These are phyloP conservation scores for Misgurnus anguillicaudatus DNA, from an alignment of 2,113 vertebrate genomes.

Conservation along the genomic window DNA sequence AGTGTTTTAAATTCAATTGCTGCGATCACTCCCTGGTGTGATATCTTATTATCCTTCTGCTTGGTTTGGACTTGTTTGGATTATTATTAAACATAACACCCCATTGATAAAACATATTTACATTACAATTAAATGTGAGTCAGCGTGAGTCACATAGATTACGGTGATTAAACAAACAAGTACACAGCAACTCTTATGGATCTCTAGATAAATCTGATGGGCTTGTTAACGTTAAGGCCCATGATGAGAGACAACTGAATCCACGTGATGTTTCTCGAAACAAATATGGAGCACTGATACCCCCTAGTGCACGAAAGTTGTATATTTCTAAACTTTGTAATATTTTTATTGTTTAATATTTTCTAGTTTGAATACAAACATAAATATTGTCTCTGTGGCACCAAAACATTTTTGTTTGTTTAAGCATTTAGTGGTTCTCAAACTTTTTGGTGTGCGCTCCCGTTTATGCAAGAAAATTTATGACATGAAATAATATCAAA, in stretches of 20 bases:
- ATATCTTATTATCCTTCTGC: constrained; percentile 54
- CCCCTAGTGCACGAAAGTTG: constrained; percentile 64
- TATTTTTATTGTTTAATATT: neutral
- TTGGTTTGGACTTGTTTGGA: constrained; percentile 55
- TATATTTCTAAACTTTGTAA: neutral
- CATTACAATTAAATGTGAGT: constrained; percentile 8
- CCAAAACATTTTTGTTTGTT: no score
- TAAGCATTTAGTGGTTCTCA: no score
- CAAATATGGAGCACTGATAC: constrained; percentile 52
- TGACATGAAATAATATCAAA: no score
- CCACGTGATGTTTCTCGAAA: neutral
- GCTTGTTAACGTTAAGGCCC: neutral
- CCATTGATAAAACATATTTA: neutral
- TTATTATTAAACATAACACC: neutral
- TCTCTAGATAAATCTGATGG: constrained; percentile 5
- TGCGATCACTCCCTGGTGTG: constrained; percentile 26
- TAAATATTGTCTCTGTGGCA: no score
- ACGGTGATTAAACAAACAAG: constrained; percentile 2
- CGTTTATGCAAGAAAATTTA: no score
- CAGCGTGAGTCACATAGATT: constrained; percentile 15
- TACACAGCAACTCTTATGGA: neutral
- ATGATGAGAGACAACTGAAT: constrained; percentile 6
- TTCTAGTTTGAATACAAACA: no score
- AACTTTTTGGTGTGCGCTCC: no score
- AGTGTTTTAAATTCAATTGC: constrained; percentile 52